Percentiles rank a stretch among this genome's conserved stretches.
These are phyloP conservation scores for Hydrozoanthus gracilis DNA, from an alignment of 92 coral and sea anemone species.

Conservation along the genomic window DNA sequence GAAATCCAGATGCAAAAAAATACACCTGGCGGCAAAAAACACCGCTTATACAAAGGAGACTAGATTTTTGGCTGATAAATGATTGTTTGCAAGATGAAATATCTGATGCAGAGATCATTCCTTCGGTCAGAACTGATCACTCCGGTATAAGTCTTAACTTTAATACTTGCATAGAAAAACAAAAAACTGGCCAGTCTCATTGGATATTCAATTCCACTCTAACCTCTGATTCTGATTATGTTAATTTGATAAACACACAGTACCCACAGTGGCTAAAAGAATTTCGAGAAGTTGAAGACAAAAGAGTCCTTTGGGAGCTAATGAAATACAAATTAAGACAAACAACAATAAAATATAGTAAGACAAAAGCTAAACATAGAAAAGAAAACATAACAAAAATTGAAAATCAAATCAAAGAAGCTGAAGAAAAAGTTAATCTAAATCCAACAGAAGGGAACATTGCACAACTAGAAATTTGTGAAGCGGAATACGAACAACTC, in stretches of 20 bases:
- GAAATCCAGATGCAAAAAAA: slow-evolving; percentile 47
- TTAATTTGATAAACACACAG: background rate
- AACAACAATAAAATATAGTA: background rate
- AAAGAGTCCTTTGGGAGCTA: background rate
- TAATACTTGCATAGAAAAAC: slow-evolving; percentile 50
- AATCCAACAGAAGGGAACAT: slow-evolving; percentile 13
- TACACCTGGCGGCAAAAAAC: slow-evolving; percentile 53
- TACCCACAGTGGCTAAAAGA: background rate
- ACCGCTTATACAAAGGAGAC: slow-evolving; percentile 42
- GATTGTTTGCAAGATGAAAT: slow-evolving; percentile 48
- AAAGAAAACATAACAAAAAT: background rate
- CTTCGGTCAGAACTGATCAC: slow-evolving; percentile 60
- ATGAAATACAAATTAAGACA: background rate
- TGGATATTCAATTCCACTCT: slow-evolving; percentile 65
- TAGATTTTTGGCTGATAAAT: slow-evolving; percentile 53
- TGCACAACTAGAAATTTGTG: slow-evolving; percentile 35
- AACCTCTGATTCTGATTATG: slow-evolving; percentile 45
- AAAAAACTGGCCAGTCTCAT: slow-evolving; percentile 57
- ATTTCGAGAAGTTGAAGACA: background rate
- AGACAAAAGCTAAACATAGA: background rate
- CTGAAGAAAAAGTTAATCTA: background rate
- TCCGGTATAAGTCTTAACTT: slow-evolving; percentile 47
- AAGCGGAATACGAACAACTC: slow-evolving; percentile 44
- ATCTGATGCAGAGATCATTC: slow-evolving; percentile 45
- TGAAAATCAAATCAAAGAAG: background rate